A percentile compares a stretch with the other conserved stretches of the same genome.
Evolutionary conservation across 30 jellyfish, hydroid and myxozoan genomes (phyloP).

Genomic region (Cassiopea xamachana): DNA sequence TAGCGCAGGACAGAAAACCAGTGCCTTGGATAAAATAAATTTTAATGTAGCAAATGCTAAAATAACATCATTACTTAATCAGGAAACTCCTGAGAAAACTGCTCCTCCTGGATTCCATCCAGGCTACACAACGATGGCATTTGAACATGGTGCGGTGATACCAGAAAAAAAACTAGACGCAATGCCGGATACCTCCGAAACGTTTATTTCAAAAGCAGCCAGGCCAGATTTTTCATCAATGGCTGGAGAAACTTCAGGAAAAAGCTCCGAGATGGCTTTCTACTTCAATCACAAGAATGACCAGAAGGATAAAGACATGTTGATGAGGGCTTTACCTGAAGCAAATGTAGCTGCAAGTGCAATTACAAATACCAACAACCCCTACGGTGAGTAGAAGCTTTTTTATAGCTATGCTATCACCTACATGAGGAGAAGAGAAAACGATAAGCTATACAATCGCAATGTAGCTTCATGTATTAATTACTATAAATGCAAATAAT

Average conservation of each 20-base stretch:
- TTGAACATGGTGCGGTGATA: conserved; percentile 32
- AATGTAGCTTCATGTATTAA: no score
- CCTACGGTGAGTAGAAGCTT: conserved; percentile 29
- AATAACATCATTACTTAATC: conserved; percentile 18
- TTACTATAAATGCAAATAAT: no score
- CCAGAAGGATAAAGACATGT: conserved; percentile 35
- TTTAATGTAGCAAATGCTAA: conserved; percentile 22
- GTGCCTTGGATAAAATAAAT: neutral
- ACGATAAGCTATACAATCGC: no score
- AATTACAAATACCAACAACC: neutral
- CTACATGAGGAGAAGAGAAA: no score
- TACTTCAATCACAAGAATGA: conserved; percentile 67
- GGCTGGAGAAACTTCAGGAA: conserved; percentile 51
- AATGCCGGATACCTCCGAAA: conserved; percentile 72
- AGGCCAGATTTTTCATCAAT: conserved; percentile 67
- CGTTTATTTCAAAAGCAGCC: conserved; percentile 61
- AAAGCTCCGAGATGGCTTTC: conserved; percentile 59
- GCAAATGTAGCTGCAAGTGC: neutral
- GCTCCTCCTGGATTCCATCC: conserved; percentile 64
- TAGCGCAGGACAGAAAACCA: neutral
- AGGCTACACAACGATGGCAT: conserved; percentile 75
- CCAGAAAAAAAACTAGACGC: conserved; percentile 55
- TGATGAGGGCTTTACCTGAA: conserved; percentile 57
- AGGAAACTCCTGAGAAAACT: conserved; percentile 23
- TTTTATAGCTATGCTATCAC: neutral